Evolutionary conservation across 2,113 vertebrate species (phyloP).

Genomic region (Saiga tatarica): DNA sequence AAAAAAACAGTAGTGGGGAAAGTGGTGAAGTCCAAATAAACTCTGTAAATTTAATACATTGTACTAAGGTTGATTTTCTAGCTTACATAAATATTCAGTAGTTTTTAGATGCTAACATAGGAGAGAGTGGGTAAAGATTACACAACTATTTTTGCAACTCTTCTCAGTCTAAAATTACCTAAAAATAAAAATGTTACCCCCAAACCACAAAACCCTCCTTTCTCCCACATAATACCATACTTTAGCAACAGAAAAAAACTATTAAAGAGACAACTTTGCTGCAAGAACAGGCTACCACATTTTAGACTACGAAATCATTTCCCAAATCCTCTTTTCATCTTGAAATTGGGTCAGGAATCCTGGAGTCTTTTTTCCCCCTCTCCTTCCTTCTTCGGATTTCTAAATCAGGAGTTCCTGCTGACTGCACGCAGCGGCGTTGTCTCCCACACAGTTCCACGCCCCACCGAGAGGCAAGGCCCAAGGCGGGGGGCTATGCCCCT

Average conservation of each 20-base stretch:
- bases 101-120: background rate
- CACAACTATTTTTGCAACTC: background rate
- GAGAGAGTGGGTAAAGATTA: background rate
- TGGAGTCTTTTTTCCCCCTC: background rate
- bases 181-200: background rate
- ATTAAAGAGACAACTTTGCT: background rate
- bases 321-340: background rate
- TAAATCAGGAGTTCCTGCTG: background rate
- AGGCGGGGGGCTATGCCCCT: background rate
- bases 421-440: background rate
- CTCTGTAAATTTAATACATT: background rate
- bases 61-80: background rate
- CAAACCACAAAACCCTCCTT: background rate
- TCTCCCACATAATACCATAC: background rate
- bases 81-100: background rate
- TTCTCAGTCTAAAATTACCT: constrained; percentile 16
- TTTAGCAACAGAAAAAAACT: background rate
- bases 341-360: background rate
- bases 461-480: background rate
- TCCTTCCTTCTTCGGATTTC: background rate
- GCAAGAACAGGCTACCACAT: background rate
- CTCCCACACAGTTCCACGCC: background rate
- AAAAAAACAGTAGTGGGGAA: background rate
- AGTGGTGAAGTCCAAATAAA: background rate
- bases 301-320: background rate